These are phyloP conservation scores for Malacoraja senta DNA, from an alignment of 2,797 vertebrate genomes.

Conservation along the genomic window DNA sequence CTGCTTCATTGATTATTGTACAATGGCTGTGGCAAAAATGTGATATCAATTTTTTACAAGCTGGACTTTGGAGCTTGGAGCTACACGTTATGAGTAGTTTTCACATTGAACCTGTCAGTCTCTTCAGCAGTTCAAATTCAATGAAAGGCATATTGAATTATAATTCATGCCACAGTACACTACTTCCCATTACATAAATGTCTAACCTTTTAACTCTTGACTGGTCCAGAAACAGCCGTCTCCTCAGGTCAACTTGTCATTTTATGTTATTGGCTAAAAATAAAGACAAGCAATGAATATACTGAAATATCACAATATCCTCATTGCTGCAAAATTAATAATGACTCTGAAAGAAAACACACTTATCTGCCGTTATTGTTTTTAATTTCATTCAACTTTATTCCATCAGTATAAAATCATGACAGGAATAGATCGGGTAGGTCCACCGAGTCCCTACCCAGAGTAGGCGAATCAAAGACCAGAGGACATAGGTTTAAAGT, in stretches of 20 bases:
- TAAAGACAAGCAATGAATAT: not conserved
- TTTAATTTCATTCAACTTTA: not conserved
- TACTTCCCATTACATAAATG: not conserved
- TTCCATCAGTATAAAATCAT: not conserved
- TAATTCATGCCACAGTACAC: not conserved
- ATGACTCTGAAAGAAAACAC: not conserved
- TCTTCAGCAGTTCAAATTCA: not conserved
- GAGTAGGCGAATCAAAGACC: too few relatives aligned
- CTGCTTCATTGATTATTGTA: conserved; percentile 22
- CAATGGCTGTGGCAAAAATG: not conserved
- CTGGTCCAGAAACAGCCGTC: not conserved
- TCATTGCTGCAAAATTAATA: not conserved
- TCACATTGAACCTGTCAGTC: not conserved
- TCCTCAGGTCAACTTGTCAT: not conserved
- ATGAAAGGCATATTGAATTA: not conserved
- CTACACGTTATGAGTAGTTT: not conserved
- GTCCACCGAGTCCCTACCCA: too few relatives aligned
- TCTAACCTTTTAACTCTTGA: not conserved
- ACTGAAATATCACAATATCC: not conserved
- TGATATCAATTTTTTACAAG: not conserved
- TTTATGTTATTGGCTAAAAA: not conserved
- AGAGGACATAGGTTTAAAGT: too few relatives aligned
- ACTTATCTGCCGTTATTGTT: not conserved
- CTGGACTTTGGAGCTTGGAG: too few relatives aligned
- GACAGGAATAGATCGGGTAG: too few relatives aligned